Conservation (phyloP, 2,888 invertebrate genomes). For the Tetropium fuscum region DNA sequence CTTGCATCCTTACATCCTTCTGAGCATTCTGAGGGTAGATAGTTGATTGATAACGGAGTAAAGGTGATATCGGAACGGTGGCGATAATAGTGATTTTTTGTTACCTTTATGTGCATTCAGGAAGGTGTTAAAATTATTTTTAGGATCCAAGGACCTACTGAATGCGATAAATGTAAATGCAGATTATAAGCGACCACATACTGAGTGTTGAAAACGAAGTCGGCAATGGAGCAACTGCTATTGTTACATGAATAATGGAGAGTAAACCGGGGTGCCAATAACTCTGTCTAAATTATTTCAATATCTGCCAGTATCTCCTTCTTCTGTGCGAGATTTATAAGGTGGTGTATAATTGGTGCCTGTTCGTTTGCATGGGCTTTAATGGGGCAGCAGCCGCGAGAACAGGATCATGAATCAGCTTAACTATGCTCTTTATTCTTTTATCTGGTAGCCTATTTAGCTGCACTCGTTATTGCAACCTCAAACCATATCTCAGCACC, state of each 20-base stretch:
- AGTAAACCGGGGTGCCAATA: conserved; percentile 41
- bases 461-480: conserved; percentile 56
- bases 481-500: conserved; percentile 57
- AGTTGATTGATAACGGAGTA: no score
- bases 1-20: no score
- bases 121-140: no score
- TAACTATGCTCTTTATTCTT: conserved; percentile 60
- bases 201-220: no score
- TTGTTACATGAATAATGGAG: conserved; percentile 23
- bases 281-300: conserved; percentile 47
- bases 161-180: no score
- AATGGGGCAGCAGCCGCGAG: conserved; percentile 57
- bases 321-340: conserved; percentile 53
- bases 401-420: conserved; percentile 59
- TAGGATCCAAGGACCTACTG: no score
- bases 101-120: no score
- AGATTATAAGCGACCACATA: no score
- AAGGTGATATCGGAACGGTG: no score
- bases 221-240: conserved; percentile 1
- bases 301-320: conserved; percentile 34
- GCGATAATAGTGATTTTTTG: no score
- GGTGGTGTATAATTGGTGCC: conserved; percentile 62
- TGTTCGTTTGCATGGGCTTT: conserved; percentile 60
- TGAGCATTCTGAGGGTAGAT: no score
- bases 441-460: conserved; percentile 61